Evolutionary conservation across 1,140 invertebrate species (phyloP).

Genomic region (Potamilus streckersoni): DNA sequence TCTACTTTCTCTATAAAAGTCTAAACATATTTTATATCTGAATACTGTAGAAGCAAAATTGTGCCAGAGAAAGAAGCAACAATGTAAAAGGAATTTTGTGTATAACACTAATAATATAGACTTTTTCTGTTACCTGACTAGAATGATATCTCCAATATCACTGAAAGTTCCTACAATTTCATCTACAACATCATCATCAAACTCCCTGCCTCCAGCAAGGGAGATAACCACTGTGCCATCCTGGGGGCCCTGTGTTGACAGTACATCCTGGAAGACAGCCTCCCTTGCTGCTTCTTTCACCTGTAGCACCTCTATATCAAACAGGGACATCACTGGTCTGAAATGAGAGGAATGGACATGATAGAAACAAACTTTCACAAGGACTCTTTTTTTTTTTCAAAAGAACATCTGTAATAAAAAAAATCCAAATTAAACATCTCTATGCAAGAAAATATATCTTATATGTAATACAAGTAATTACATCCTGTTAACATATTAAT

Average conservation of each 20-base stretch:
- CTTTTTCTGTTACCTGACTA: constrained; percentile 71
- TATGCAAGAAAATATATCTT: too few relatives aligned
- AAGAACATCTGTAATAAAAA: too few relatives aligned
- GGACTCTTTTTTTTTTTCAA: too few relatives aligned
- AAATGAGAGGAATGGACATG: constrained; percentile 22
- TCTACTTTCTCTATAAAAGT: too few relatives aligned
- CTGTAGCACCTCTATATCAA: constrained; percentile 87
- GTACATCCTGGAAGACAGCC: constrained; percentile 84
- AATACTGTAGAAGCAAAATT: too few relatives aligned
- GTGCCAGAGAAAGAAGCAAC: too few relatives aligned
- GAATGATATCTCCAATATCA: constrained; percentile 85
- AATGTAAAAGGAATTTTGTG: too few relatives aligned
- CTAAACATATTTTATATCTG: not conserved
- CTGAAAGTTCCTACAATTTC: constrained; percentile 82
- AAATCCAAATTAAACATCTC: too few relatives aligned
- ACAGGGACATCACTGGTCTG: constrained; percentile 86
- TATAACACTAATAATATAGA: too few relatives aligned
- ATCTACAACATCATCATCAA: constrained; percentile 74
- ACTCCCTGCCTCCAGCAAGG: constrained; percentile 64
- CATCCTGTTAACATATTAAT: too few relatives aligned
- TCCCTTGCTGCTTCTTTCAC: constrained; percentile 81
- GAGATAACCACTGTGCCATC: constrained; percentile 93
- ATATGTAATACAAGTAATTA: too few relatives aligned
- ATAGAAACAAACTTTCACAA: not conserved
- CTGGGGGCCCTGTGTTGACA: constrained; percentile 89